Evolutionary conservation across 2,113 vertebrate species (phyloP), one percentile per base, ranked within the genome.

Genomic region (Okapia johnstoni): DNA sequence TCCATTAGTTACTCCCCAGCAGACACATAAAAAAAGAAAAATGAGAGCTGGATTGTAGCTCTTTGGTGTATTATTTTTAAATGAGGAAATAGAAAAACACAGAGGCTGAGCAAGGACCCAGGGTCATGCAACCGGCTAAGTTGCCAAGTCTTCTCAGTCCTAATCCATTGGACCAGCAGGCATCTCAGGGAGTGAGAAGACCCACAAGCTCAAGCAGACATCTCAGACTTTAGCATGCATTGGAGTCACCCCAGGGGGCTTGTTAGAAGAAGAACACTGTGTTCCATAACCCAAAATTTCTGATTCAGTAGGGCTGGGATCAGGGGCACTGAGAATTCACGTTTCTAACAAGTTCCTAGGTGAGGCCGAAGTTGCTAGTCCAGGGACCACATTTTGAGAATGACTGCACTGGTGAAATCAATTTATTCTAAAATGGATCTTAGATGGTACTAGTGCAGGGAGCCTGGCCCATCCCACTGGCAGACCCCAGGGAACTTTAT

Each of bases 1-100:
- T 96, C 83, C 83, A 89, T 98, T 97, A 97, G 97, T 96, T 91
- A 97, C 88, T 96, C 96, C 93, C 96, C 95, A 97, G 94, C 81
- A 98, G 85, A 91, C 95, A 94, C 80, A 87, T 81, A 96, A 93
- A 92, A 36, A 70, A 21, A 40, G 40, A 79, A 96, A 50, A 97
- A 55, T 1, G 2, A 81, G 30, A 91, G 30, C 52, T 88, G 48
- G n/a, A 84, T 91, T 92, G 94, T 80, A 79, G 93, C 95, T 97
- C 95, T 93, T 95, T 43, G 9, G 66, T 90, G 70, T 92, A 63
- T 88, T 93, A 70, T 97, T 96, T 79, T 30, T 57, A 80, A 85
- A 76, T 46, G 81, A 93, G 76, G 77, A 86, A 79, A 94, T 91
- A n/a, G 40, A 90, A 95, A 97, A 88, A 43, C 81, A 91, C 50